Evolutionary conservation across 2,797 vertebrate genomes (phyloP), one percentile per base, ranked within the genome.

Genomic region (Erithacus rubecula): DNA sequence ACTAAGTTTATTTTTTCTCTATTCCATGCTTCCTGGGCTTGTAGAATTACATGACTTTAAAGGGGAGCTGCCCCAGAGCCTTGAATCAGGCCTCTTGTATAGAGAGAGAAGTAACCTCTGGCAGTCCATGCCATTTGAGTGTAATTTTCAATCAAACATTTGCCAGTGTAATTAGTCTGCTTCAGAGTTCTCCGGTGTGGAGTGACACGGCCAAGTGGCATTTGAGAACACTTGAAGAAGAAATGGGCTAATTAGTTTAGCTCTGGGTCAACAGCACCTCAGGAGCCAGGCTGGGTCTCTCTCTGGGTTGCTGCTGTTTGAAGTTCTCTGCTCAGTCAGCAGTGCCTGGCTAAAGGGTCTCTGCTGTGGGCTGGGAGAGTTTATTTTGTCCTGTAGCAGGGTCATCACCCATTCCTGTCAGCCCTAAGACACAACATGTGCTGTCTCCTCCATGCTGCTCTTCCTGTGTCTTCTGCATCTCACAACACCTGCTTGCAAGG

Each of bases 201-300:
- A 60, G 87, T 53, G 75, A 92, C 6, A 4, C 2, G 12, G 88
- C 80, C 85, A 67, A 91, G 90, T 83, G 90, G 90, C 79, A 80
- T 90, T 91, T 87, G 78, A 83, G 94, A 94, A 63, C 65, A 18
- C 87, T 91, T 81, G 51, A 81, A 27, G 83, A 87, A 90, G 83
- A 93, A 93, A 88, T 0, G 7, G 65, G 58, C 46, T 94, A 87
- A 93, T 95, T 84, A 65, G 58, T 87, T 94, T 67, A 94, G 59
- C 77, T 88, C 74, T 95, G 91, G 90, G 89, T 97, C 92, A 96
- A 22, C 67, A 86, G 58, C 67, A 65, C 68, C n/a, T 67, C 74
- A 60, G 84, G 79, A 96, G 64, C 62, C 75, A 89, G 64, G 0
- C 24, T 68, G 53, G 82, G 79, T 52, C 62, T 72, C 44, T 78